A percentile compares a stretch with the other conserved stretches of the same genome.
Evolutionary conservation across 2,888 invertebrate genomes (phyloP).

Genomic region (Vesta saturnalis): DNA sequence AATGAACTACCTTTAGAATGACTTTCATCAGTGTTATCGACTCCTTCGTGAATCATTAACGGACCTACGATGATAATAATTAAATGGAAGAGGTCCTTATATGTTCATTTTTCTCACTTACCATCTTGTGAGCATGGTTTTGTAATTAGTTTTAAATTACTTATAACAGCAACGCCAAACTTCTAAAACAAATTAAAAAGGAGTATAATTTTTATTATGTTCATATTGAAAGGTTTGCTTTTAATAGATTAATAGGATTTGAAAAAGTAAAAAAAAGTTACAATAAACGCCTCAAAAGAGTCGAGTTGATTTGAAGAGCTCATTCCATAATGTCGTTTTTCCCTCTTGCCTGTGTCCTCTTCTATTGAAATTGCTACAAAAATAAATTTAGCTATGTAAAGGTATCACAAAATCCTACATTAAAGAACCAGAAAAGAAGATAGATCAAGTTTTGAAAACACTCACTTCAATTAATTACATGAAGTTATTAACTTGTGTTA

Average conservation of each 20-base stretch:
- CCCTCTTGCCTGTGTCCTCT: slow-evolving; percentile 41
- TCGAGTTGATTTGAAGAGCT: slow-evolving; percentile 54
- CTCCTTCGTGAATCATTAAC: slow-evolving; percentile 2
- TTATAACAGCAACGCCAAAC: slow-evolving; percentile 65
- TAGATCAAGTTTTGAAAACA: no score
- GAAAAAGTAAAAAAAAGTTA: no score
- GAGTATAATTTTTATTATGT: no score
- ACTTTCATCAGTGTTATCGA: slow-evolving; percentile 3
- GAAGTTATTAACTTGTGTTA: no score
- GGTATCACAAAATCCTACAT: no score
- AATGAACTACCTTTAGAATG: slow-evolving; percentile 20
- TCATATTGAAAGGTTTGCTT: no score
- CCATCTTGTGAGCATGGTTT: slow-evolving; percentile 60
- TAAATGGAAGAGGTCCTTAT: neutral
- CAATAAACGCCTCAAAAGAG: slow-evolving; percentile 56
- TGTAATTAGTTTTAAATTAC: slow-evolving; percentile 65
- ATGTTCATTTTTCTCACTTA: slow-evolving; percentile 7
- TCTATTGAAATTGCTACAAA: slow-evolving; percentile 1
- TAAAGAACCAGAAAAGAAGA: no score
- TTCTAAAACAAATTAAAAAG: slow-evolving; percentile 58
- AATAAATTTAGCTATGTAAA: no score
- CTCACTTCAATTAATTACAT: no score
- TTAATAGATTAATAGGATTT: no score
- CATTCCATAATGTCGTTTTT: slow-evolving; percentile 50
- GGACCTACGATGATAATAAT: neutral